Evolutionary conservation across 2,113 vertebrate genomes (phyloP), one percentile per base, ranked within the genome.

Genomic region (Thalassoma bifasciatum): DNA sequence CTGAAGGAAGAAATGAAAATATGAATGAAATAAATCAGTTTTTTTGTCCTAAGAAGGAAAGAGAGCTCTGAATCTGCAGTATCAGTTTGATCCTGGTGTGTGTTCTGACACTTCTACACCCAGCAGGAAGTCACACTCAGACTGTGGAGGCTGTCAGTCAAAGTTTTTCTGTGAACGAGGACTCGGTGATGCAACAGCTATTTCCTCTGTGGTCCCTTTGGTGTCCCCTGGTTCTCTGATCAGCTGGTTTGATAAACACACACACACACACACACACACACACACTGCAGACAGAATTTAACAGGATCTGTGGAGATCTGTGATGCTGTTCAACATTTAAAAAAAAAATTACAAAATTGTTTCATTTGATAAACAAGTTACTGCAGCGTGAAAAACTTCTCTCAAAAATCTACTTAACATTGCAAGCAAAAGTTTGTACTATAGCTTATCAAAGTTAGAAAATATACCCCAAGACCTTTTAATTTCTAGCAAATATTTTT

Each of bases 191-290:
- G 72, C 51, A 57, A 23, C 17, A 71, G 72, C 54, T 21, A 17
- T 56, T 87, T 89, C 82, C 84, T 83, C 26, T 56, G 72, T 47
- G 5, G 14, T 24, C 84, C 75, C 64, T 46, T 50, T 3, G 54
- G 81, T 72, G 75, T 71, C 57, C 36, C 53, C 73, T 37, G 67
- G 60, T n/a, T n/a, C 54, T 70, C 66, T 56, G 66, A 85, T 83
- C 52, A 49, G 47, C 26, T 38, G 11, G 7, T 23, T 4, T 52
- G 71, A 78, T 75, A 73, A 72, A n/a, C n/a, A n/a, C 30, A 30
- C 30, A 30, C 30, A 30, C 30, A 30, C 30, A 30, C 30, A 30
- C 10, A 30, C 22, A 51, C 47, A 63, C 22, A 37, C 19, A 1
- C 13, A 24, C 3, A 16, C 65, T 10, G 23, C 58, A 4, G 30